Evolutionary conservation across 2,113 vertebrate genomes (phyloP), one percentile per base, ranked within the genome.

Genomic region (Stegastes partitus): DNA sequence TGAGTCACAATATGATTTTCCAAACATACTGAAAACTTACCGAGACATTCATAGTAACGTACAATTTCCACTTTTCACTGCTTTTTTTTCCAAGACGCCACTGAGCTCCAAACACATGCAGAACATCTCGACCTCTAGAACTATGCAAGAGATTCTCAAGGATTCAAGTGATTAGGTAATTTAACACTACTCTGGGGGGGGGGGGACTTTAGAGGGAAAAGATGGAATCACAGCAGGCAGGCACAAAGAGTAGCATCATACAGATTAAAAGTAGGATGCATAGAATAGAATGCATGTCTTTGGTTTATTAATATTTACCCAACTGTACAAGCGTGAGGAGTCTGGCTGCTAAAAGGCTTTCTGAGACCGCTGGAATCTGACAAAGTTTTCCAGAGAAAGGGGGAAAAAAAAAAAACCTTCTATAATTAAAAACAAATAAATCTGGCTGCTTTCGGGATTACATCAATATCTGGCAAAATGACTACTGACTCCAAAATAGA

Each of bases 361-460:
- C 15, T 19, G 34, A 61, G 50, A 64, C 50, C 37, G 23, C 5
- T 37, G 62, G 37, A 74, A 65, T 67, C 56, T 23, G 1, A 59
- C 16, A n/a, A 84, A 84, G 68, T 67, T 74, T 6, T 51, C 37
- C 65, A 56, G n/a, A 71, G 37, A n/a, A 57, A 56, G 47, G 61
- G n/a, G n/a, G n/a, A n/a, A n/a, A n/a, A 49, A 71, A 79, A 62
- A 82, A 70, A 51, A 72, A 47, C 12, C 15, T 5, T 45, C 14
- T 47, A 54, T 86, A 67, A 90, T 85, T 79, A 73, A 80, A 89
- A 86, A 81, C 82, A 92, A 92, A 85, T 82, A 90, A 74, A 85
- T 73, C 47, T 31, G 55, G 47, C 45, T 58, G 57, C 64, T 74
- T 64, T 50, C 31, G 74, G 75, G 81, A 85, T 81, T 82, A 64